phyloP scores from a whole-genome alignment of 2,797 vertebrate species.

The Australoheros facetus region DNA sequence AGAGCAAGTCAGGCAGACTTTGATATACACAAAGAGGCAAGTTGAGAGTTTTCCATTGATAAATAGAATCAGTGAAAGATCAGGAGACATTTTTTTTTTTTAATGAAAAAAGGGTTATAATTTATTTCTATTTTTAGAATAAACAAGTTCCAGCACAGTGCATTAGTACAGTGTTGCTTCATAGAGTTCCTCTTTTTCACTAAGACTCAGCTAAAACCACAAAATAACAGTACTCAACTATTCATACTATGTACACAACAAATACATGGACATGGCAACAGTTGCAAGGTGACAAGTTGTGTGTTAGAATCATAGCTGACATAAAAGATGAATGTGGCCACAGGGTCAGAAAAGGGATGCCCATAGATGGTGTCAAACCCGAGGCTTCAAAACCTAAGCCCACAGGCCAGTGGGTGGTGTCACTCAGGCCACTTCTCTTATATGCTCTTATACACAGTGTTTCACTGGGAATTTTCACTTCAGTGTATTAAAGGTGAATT shows the following conservation, averaged over 20 bases:
- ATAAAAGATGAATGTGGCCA: background rate
- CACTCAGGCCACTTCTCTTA: background rate
- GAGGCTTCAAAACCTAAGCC: background rate
- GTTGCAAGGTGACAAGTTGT: background rate
- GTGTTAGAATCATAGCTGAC: background rate
- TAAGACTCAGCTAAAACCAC: background rate
- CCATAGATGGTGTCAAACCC: background rate
- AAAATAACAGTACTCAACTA: background rate
- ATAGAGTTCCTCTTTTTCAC: background rate
- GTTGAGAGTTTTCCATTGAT: background rate
- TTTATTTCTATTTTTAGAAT: constrained; percentile 18
- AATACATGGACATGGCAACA: background rate
- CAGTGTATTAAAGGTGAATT: background rate
- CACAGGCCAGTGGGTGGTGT: background rate
- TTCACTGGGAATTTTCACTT: background rate
- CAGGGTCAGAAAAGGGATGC: background rate
- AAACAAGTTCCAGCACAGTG: background rate
- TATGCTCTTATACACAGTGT: background rate
- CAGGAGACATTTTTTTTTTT: background rate
- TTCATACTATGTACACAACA: background rate
- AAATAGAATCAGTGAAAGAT: background rate
- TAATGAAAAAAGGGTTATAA: rapidly evolving
- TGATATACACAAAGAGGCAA: background rate
- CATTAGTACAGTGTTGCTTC: background rate
- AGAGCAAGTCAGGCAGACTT: background rate